Percentiles rank a stretch among this genome's conserved stretches.
These are phyloP conservation scores for Pocillopora meandrina DNA, from an alignment of 92 coral and sea anemone species.

Conservation along the genomic window DNA sequence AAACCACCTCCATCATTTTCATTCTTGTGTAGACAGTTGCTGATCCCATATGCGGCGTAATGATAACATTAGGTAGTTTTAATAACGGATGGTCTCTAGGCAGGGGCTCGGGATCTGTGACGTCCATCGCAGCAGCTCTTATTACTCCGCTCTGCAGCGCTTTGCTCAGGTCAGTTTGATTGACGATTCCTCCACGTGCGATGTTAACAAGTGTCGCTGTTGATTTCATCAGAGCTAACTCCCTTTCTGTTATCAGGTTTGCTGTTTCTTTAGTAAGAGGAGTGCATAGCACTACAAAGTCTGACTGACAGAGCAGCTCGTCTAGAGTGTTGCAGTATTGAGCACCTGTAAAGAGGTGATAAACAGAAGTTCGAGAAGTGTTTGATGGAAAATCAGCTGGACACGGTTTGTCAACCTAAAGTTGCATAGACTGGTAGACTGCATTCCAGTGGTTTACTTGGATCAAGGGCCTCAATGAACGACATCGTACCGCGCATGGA, in stretches of 20 bases:
- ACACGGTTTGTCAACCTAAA: too few species aligned
- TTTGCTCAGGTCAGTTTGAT: conserved; percentile 67
- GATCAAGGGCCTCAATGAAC: too few species aligned
- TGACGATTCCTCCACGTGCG: conserved; percentile 79
- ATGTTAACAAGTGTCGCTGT: conserved; percentile 76
- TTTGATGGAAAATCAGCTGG: not conserved
- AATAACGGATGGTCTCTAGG: conserved; percentile 81
- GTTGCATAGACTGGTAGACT: too few species aligned
- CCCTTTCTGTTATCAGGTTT: conserved; percentile 66
- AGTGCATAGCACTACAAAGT: conserved; percentile 74
- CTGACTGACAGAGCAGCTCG: conserved; percentile 71
- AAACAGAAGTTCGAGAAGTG: not conserved
- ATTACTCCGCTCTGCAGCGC: conserved; percentile 78
- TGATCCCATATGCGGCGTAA: conserved; percentile 78
- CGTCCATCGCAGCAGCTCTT: conserved; percentile 77
- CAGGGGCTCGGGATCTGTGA: conserved; percentile 79
- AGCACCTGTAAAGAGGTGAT: conserved; percentile 42
- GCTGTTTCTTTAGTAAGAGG: conserved; percentile 68
- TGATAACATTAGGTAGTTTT: conserved; percentile 59
- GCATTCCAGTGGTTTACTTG: too few species aligned
- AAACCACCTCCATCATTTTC: conserved; percentile 59
- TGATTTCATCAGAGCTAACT: conserved; percentile 73
- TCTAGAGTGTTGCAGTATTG: conserved; percentile 52
- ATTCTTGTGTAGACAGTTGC: conserved; percentile 55
- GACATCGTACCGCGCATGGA: too few species aligned